Percentiles rank a stretch among this genome's conserved stretches.
Conservation (phyloP, 2,797 vertebrate genomes). For the Halcyon chelicuti region DNA sequence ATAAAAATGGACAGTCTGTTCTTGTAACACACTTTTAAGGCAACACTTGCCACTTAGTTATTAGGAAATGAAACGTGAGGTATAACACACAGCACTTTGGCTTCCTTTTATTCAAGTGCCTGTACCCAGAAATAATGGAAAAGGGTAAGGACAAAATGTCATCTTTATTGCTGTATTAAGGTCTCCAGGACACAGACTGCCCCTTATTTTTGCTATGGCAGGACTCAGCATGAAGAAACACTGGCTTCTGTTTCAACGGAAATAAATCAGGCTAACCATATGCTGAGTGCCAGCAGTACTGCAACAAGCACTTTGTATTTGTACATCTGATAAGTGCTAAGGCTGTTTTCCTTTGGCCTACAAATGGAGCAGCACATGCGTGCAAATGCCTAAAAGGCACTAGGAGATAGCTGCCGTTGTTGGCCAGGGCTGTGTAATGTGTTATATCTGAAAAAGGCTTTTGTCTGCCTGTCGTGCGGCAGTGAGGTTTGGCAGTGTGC, state of each 20-base stretch:
- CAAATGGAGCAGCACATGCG: background rate
- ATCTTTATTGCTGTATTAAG: background rate
- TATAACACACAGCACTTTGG: background rate
- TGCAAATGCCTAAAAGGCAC: background rate
- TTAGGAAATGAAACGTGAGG: background rate
- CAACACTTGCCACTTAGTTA: background rate
- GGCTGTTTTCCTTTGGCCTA: background rate
- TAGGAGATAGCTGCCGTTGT: background rate
- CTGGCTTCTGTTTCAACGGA: background rate
- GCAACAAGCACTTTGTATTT: background rate
- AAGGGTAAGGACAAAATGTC: background rate
- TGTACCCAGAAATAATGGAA: background rate
- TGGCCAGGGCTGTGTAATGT: accelerated
- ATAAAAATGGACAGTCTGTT: background rate
- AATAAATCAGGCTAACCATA: background rate
- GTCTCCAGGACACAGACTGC: background rate
- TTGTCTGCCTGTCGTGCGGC: background rate
- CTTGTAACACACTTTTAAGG: background rate
- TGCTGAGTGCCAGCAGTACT: background rate
- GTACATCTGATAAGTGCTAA: background rate
- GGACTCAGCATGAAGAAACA: background rate
- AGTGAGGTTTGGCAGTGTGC: background rate
- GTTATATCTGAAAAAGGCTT: background rate
- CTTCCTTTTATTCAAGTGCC: background rate
- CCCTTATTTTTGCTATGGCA: background rate